A percentile compares a stretch with the other conserved stretches of the same genome.
Evolutionary conservation across 2,888 invertebrate genomes (phyloP).

Genomic region (Agonopterix subpropinquella): DNA sequence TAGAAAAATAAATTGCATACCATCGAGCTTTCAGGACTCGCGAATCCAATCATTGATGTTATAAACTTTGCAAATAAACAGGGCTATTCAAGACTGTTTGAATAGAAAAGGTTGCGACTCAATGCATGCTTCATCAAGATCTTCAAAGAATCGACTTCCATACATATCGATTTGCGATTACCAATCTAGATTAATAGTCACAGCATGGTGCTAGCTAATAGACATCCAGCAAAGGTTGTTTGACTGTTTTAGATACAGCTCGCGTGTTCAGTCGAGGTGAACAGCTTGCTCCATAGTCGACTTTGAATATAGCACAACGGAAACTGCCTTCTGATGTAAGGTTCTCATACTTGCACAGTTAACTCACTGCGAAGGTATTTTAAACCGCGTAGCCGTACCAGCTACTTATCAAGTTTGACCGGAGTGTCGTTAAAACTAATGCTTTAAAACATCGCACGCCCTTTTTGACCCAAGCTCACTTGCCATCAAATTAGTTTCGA

Average conservation of each 20-base stretch:
- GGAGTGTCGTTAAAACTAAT: neutral
- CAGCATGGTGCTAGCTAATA: conserved; percentile 37
- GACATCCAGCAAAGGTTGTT: conserved; percentile 33
- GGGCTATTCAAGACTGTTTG: too few relatives aligned
- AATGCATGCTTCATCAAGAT: neutral
- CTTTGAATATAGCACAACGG: too few relatives aligned
- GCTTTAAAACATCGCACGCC: conserved; percentile 21
- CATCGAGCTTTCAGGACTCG: too few relatives aligned
- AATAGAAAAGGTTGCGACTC: too few relatives aligned
- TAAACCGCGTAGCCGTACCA: neutral
- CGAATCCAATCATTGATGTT: too few relatives aligned
- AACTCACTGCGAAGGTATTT: neutral
- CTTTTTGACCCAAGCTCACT: conserved; percentile 18
- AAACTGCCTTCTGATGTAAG: neutral
- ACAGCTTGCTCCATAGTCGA: conserved; percentile 7
- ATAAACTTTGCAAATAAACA: too few relatives aligned
- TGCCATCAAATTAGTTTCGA: conserved; percentile 20
- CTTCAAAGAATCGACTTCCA: neutral
- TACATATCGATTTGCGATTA: conserved; percentile 23
- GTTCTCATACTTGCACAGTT: neutral
- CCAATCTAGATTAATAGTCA: conserved; percentile 31
- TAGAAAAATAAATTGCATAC: too few relatives aligned
- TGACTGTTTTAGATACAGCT: conserved; percentile 32
- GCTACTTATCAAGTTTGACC: neutral
- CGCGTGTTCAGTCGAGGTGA: conserved; percentile 29